A percentile compares a stretch with the other conserved stretches of the same genome.
Conservation (phyloP, 2,797 vertebrate genomes). For the Pangasius djambal region DNA sequence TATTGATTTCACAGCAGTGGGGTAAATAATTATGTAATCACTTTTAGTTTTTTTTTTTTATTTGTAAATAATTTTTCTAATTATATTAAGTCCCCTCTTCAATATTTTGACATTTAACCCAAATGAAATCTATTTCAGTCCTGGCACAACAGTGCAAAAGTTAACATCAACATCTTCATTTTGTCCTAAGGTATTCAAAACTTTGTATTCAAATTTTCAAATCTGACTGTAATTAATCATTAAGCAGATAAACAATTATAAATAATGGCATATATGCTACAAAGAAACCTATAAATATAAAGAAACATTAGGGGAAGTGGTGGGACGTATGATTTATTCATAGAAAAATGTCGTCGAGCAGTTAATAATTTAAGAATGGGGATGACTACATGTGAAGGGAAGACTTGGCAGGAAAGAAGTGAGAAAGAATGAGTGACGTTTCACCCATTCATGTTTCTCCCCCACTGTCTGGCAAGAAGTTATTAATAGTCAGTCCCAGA, state of each 20-base stretch:
- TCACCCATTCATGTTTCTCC: slow-evolving; percentile 43
- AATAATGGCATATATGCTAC: neutral
- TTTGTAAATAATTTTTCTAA: no score
- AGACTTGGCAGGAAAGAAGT: slow-evolving; percentile 42
- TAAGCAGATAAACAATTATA: neutral
- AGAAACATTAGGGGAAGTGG: slow-evolving; percentile 9
- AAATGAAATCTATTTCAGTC: neutral
- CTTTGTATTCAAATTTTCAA: neutral
- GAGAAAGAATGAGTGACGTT: slow-evolving; percentile 45
- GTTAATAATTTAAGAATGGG: slow-evolving; percentile 42
- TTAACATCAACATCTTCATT: neutral
- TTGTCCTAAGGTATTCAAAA: neutral
- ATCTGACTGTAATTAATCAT: slow-evolving; percentile 3
- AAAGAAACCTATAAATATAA: slow-evolving; percentile 24
- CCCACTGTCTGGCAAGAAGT: slow-evolving; percentile 36
- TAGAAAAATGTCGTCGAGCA: slow-evolving; percentile 21
- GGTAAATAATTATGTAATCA: neutral
- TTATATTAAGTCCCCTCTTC: no score
- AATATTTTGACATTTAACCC: no score
- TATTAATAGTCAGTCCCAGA: slow-evolving; percentile 52
- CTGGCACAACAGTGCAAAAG: neutral
- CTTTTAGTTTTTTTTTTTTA: neutral
- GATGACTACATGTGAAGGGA: slow-evolving; percentile 33
- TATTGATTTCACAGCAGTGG: neutral
- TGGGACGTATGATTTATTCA: slow-evolving; percentile 28